These are phyloP conservation scores for Rhagonycha lutea DNA, from an alignment of 2,888 invertebrate species.

Conservation along the genomic window DNA sequence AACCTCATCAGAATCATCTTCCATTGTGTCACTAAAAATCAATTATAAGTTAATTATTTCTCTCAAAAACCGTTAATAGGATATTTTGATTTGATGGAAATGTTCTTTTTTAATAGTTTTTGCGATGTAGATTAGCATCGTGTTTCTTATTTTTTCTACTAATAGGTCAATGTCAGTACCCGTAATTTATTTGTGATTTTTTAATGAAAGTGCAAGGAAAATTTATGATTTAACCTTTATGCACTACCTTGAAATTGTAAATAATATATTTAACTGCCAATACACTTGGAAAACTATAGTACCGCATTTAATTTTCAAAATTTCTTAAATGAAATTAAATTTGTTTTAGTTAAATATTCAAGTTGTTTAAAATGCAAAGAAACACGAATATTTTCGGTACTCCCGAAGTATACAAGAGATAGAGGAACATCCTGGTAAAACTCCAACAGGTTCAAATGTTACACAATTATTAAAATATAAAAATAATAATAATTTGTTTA, in stretches of 20 bases:
- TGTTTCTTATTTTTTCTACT: not conserved
- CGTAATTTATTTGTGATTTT: not conserved
- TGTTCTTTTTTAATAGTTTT: too few relatives aligned
- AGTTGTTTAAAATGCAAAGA: too few relatives aligned
- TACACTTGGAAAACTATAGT: not conserved
- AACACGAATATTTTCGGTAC: not conserved
- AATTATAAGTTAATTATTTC: not conserved
- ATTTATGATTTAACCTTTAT: not conserved
- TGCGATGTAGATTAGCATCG: too few relatives aligned
- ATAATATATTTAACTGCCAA: not conserved
- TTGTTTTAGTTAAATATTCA: too few relatives aligned
- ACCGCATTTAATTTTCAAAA: not conserved
- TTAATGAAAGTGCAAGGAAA: not conserved
- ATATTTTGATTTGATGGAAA: not conserved
- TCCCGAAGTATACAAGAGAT: not conserved
- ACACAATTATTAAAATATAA: not conserved
- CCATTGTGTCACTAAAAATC: conserved; percentile 66
- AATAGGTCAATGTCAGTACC: not conserved
- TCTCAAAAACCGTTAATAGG: not conserved
- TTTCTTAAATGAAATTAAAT: too few relatives aligned
- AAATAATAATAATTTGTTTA: not conserved
- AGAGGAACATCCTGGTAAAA: not conserved
- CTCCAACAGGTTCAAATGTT: not conserved
- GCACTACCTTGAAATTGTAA: not conserved
- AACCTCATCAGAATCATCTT: conserved; percentile 83